These are phyloP conservation scores for Lagopus muta DNA, from an alignment of 2,113 vertebrate species.

Conservation along the genomic window DNA sequence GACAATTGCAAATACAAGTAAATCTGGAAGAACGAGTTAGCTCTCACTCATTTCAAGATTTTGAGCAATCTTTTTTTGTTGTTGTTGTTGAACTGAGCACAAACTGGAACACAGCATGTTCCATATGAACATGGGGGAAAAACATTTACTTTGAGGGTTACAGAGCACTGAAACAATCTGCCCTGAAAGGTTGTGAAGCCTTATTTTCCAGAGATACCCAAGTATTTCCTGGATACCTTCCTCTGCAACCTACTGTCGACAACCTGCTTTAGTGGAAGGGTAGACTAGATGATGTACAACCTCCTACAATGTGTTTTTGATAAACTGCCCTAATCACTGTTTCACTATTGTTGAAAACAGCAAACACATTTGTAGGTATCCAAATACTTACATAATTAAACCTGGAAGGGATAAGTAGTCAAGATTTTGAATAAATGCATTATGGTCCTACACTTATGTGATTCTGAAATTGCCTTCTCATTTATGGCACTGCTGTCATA, in stretches of 20 bases:
- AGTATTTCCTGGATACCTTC: too few species aligned
- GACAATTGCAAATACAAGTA: background rate
- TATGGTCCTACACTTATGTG: background rate
- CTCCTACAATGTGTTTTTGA: background rate
- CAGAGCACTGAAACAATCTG: too few species aligned
- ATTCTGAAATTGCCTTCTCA: constrained; percentile 27
- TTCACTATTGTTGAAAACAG: background rate
- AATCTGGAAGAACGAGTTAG: background rate
- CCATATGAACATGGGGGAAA: too few species aligned
- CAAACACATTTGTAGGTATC: background rate
- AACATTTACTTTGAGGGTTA: too few species aligned
- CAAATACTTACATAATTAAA: background rate
- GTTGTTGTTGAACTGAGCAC: too few species aligned
- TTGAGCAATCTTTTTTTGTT: background rate
- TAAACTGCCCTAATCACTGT: background rate
- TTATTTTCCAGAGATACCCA: too few species aligned
- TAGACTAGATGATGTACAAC: too few species aligned
- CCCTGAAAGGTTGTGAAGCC: too few species aligned
- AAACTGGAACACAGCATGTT: too few species aligned
- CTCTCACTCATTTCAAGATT: background rate
- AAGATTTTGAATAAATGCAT: background rate
- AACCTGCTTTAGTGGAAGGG: too few species aligned
- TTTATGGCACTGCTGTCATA: too few species aligned
- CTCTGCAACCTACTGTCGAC: too few species aligned
- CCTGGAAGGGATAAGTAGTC: background rate